phyloP scores from a whole-genome alignment of 2,888 invertebrate species.

The Melanostoma scalare region DNA sequence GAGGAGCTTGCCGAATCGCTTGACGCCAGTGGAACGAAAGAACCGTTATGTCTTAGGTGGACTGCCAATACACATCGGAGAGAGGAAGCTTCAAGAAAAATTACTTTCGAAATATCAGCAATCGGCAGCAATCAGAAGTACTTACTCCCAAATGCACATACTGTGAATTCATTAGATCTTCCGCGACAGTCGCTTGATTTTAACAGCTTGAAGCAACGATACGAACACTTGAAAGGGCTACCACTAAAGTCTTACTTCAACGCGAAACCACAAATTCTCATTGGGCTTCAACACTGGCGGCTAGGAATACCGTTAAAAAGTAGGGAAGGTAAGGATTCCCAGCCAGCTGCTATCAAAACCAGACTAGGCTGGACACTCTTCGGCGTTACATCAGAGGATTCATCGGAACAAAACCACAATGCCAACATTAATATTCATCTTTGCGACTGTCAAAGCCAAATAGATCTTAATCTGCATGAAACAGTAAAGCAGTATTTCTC shows the following conservation, averaged over 20 bases:
- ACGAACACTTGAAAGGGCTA: neutral
- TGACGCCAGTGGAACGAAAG: neutral
- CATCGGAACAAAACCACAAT: neutral
- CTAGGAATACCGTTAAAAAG: constrained; percentile 11
- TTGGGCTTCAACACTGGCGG: constrained; percentile 3
- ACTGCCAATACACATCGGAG: neutral
- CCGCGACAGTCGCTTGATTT: constrained; percentile 17
- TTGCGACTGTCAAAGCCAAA: constrained; percentile 8
- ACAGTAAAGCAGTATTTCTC: constrained; percentile 11
- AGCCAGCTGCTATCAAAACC: constrained; percentile 17
- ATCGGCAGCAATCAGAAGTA: neutral
- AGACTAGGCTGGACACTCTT: constrained; percentile 26
- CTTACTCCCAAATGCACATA: constrained; percentile 6
- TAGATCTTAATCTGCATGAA: neutral
- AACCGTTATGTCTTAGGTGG: constrained; percentile 26
- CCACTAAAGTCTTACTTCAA: constrained; percentile 22
- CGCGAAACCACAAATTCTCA: constrained; percentile 17
- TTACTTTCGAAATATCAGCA: constrained; percentile 18
- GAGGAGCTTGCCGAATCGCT: constrained; percentile 12
- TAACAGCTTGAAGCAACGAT: neutral
- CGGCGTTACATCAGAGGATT: neutral
- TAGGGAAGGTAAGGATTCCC: constrained; percentile 4
- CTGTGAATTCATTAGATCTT: constrained; percentile 6
- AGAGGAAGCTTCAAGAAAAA: constrained; percentile 13
- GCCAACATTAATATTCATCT: constrained; percentile 6